Evolutionary conservation across 2,113 vertebrate species (phyloP).

Genomic region (Solenodon paradoxus): DNA sequence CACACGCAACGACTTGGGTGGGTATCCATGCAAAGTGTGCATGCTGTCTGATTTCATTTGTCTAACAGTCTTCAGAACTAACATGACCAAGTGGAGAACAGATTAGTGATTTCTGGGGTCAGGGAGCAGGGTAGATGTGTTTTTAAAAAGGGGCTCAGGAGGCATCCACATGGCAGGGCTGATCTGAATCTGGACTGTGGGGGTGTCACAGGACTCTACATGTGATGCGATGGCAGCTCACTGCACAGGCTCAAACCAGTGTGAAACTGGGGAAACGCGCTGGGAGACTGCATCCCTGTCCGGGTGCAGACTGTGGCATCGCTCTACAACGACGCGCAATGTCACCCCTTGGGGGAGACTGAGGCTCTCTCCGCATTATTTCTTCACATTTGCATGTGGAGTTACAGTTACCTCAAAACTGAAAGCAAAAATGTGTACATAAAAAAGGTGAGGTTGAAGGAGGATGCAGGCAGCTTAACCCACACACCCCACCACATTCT

Average conservation of each 20-base stretch:
- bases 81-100: background rate
- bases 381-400: background rate
- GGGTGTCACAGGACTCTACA: background rate
- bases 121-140: background rate
- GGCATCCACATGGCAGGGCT: rapidly evolving
- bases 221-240: background rate
- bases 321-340: background rate
- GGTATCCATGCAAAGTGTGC: background rate
- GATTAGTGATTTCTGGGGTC: background rate
- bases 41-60: background rate
- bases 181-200: background rate
- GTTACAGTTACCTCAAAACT: background rate
- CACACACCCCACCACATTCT: background rate
- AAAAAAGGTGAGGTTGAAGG: background rate
- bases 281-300: background rate
- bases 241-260: background rate
- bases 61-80: background rate
- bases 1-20: background rate
- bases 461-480: background rate
- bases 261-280: background rate
- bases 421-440: background rate
- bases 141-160: background rate
- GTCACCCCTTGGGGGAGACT: background rate
- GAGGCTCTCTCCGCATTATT: background rate
- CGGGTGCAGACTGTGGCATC: background rate